These are phyloP conservation scores for Phlogophora meticulosa DNA, from an alignment of 2,888 invertebrate species.

Conservation along the genomic window DNA sequence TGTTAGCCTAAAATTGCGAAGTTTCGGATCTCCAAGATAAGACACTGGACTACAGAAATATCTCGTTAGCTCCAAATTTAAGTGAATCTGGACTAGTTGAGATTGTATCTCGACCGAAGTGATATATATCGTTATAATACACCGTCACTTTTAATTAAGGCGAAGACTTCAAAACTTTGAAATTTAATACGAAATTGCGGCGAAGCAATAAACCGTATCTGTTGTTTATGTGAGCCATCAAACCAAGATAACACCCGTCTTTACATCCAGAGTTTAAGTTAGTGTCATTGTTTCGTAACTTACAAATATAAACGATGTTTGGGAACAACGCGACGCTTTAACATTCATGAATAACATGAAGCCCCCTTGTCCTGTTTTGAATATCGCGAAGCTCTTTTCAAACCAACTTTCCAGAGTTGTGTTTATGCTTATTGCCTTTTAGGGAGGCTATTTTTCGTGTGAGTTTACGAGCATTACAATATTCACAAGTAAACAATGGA, in stretches of 20 bases:
- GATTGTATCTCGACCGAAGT: conserved; percentile 73
- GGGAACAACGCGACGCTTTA: conserved; percentile 85
- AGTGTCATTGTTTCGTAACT: conserved; percentile 89
- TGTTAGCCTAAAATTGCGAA: conserved; percentile 82
- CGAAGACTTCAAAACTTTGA: conserved; percentile 78
- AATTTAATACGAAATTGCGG: conserved; percentile 82
- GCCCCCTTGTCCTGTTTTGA: conserved; percentile 83
- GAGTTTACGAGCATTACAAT: conserved; percentile 74
- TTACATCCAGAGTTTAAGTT: conserved; percentile 88
- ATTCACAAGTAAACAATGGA: conserved; percentile 77
- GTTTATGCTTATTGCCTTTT: conserved; percentile 84
- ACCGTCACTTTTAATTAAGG: conserved; percentile 76
- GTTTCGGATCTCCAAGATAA: conserved; percentile 75
- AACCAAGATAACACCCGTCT: conserved; percentile 85
- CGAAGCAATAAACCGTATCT: conserved; percentile 81
- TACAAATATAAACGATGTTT: conserved; percentile 88
- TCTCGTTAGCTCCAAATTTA: conserved; percentile 79
- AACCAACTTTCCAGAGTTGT: conserved; percentile 80
- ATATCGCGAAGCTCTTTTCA: conserved; percentile 74
- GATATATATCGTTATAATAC: conserved; percentile 76
- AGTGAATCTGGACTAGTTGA: conserved; percentile 78
- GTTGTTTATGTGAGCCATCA: conserved; percentile 86
- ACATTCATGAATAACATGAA: conserved; percentile 90
- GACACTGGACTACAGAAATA: conserved; percentile 68
- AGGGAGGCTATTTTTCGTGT: conserved; percentile 73